phyloP scores from a whole-genome alignment of 2,797 vertebrate genomes.

The Macropus fuliginosus region DNA sequence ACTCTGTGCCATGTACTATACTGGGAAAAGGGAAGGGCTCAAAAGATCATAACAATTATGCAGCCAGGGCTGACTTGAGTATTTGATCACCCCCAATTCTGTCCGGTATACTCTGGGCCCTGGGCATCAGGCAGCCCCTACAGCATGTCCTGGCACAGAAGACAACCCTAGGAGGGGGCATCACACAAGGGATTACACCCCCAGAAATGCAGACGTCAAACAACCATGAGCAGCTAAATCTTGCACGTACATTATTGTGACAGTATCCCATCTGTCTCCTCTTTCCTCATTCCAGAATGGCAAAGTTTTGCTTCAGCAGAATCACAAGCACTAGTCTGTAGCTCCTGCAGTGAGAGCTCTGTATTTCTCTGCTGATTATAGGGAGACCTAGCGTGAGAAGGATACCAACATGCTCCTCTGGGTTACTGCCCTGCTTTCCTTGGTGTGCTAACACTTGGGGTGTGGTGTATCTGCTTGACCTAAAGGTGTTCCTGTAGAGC shows the following conservation, averaged over 20 bases:
- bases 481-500: neutral
- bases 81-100: neutral
- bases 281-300: neutral
- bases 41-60: neutral
- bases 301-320: neutral
- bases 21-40: neutral
- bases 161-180: neutral
- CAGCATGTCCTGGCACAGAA: neutral
- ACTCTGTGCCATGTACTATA: neutral
- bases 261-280: neutral
- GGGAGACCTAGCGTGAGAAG: neutral
- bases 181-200: neutral
- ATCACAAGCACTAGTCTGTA: neutral
- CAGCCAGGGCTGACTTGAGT: neutral
- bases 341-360: neutral
- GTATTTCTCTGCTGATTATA: neutral
- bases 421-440: neutral
- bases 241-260: neutral
- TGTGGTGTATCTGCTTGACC: neutral
- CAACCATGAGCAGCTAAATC: neutral
- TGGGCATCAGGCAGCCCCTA: neutral
- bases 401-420: neutral
- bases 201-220: neutral
- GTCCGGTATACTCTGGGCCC: neutral
- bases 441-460: neutral